phyloP scores from a whole-genome alignment of 2,888 invertebrate species.

The Lithophane leautieri region DNA sequence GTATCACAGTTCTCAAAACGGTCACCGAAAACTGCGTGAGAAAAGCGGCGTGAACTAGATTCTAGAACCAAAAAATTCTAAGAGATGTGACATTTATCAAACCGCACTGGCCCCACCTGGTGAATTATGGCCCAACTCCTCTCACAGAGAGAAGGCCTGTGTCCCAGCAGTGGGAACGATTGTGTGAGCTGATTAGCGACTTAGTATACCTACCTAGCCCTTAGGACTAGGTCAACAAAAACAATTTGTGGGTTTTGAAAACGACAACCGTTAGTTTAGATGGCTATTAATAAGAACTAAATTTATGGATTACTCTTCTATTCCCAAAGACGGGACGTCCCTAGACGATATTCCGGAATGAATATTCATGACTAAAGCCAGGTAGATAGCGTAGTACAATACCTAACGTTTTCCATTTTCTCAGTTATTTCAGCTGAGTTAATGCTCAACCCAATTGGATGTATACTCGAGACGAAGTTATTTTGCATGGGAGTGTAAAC shows the following conservation, averaged over 20 bases:
- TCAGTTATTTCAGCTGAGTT: slow-evolving; percentile 38
- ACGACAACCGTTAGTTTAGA: slow-evolving; percentile 18
- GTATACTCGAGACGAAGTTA: slow-evolving; percentile 1
- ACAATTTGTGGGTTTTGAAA: slow-evolving; percentile 24
- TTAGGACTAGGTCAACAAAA: neutral
- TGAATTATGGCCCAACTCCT: neutral
- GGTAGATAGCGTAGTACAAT: slow-evolving; percentile 62
- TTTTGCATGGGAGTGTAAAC: slow-evolving; percentile 21
- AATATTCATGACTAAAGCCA: slow-evolving; percentile 77
- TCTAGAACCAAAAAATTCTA: neutral
- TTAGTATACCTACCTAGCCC: neutral
- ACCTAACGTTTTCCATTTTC: slow-evolving; percentile 40
- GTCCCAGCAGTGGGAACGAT: neutral
- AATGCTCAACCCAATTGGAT: slow-evolving; percentile 31
- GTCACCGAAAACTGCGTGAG: neutral
- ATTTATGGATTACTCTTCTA: slow-evolving; percentile 74
- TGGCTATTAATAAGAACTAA: slow-evolving; percentile 61
- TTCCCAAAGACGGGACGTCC: slow-evolving; percentile 72
- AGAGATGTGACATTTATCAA: too few relatives aligned
- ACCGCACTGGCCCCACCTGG: neutral
- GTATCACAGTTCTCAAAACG: neutral
- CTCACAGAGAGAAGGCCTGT: too few relatives aligned
- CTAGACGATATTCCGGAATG: slow-evolving; percentile 71
- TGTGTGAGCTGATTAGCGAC: neutral
- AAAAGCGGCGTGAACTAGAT: neutral